Evolutionary conservation across 2,888 invertebrate species (phyloP).

Genomic region (Electrophaes corylata): DNA sequence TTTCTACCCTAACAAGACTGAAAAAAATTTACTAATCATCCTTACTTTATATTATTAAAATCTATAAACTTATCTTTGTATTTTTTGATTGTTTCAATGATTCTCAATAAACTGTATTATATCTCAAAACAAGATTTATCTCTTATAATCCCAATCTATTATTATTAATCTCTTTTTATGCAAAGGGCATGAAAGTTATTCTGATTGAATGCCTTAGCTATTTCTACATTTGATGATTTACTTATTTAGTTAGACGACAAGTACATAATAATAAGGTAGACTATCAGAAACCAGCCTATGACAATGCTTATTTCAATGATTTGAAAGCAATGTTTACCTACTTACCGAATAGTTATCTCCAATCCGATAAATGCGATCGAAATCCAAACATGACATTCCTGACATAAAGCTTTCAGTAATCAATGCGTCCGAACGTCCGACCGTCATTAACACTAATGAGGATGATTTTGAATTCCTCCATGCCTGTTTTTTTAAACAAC

Average conservation of each 20-base stretch:
- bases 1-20: constrained; percentile 72
- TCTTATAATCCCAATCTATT: constrained; percentile 31
- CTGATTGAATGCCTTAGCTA: too few relatives aligned
- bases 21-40: constrained; percentile 52
- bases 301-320: too few relatives aligned
- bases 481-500: too few relatives aligned
- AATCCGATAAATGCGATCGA: background rate
- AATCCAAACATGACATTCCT: constrained; percentile 29
- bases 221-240: too few relatives aligned
- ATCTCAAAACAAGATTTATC: constrained; percentile 47
- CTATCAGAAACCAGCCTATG: too few relatives aligned
- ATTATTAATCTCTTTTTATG: too few relatives aligned
- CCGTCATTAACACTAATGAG: constrained; percentile 73
- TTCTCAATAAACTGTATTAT: constrained; percentile 70
- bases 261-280: too few relatives aligned
- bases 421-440: constrained; percentile 56
- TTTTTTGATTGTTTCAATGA: constrained; percentile 70
- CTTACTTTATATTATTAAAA: constrained; percentile 46
- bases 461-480: constrained; percentile 37
- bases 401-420: constrained; percentile 72
- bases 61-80: constrained; percentile 55
- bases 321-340: too few relatives aligned
- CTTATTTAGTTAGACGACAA: too few relatives aligned
- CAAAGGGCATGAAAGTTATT: background rate
- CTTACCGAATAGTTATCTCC: background rate